Percentiles rank a stretch among this genome's conserved stretches.
Evolutionary conservation across 53 echinoderm and acorn worm species (phyloP).

Genomic region (Henricia sp.): DNA sequence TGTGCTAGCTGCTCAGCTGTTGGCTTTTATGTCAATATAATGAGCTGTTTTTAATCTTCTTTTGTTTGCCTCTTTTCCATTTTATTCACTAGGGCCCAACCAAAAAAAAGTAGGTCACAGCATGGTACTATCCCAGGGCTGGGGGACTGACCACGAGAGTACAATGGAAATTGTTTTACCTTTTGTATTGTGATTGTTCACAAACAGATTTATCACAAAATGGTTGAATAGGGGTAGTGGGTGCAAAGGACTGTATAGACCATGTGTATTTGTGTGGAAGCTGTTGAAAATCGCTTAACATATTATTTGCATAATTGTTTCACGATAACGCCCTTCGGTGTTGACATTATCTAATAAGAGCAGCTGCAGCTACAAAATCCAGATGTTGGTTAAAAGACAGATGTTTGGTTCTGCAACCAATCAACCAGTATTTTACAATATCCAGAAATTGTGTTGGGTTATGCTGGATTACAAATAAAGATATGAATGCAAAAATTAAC

Average conservation of each 20-base stretch:
- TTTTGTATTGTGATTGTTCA: not conserved
- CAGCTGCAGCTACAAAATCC: slow-evolving; percentile 10
- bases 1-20: too few species aligned
- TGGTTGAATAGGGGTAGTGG: not conserved
- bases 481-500: too few species aligned
- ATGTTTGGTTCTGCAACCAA: not conserved
- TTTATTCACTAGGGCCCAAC: not conserved
- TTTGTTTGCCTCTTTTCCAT: not conserved
- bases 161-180: not conserved
- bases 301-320: slow-evolving; percentile 17
- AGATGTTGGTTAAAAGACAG: slow-evolving; percentile 19
- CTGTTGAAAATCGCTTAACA: not conserved
- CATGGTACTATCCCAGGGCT: not conserved
- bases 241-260: not conserved
- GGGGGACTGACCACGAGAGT: not conserved
- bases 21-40: too few species aligned
- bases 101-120: not conserved
- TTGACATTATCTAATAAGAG: not conserved
- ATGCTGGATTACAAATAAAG: too few species aligned
- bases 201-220: not conserved
- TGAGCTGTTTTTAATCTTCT: not conserved
- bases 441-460: too few species aligned
- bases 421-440: not conserved
- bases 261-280: not conserved
- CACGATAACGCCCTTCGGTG: not conserved